Base-by-base conservation (phyloP, 2,113 vertebrate species). In the Tylochromis polylepis region DNA sequence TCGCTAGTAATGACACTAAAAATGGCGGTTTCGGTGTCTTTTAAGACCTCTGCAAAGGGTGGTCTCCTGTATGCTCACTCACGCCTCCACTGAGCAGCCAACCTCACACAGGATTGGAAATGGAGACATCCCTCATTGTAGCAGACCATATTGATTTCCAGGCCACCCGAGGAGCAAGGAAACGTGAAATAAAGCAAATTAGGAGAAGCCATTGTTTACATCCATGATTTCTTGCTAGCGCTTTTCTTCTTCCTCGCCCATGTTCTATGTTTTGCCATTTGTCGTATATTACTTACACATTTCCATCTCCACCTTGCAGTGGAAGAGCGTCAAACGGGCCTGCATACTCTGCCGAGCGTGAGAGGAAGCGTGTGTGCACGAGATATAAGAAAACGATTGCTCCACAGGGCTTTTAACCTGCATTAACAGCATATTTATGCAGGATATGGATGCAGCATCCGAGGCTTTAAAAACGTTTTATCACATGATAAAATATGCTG, bases 151-250 rank as follows among this genome's bases (percentile, higher is more conserved):
- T 80, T 79, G 81, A 87, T 84, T 84, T 83, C 51, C 81, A 58
- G 70, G 46, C 80, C 85, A 83, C 80, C 85, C 55, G 36, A 83
- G 72, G 81, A 79, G 86, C 20, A 83, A 83, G 58, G 46, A 79
- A 84, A 87, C 9, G 24, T 78, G 67, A 78, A 87, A 65, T 83
- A 59, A 79, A 24, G 81, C 51, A 70, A 87, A 79, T 80, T 62
- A 84, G 38, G 72, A 78, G 59, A 79, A 79, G 81, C 16, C 15
- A 79, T 43, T 67, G 36, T 81, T 81, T 86, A 55, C 53, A 56
- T 31, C 18, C n/a, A 60, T 24, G 38, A 53, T 59, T 82, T 70
- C 65, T 56, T 4, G 27, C 58, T n/a, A 22, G 49, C 24, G 11
- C 14, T 78, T 57, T 29, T 62, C 22, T 67, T 60, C 22, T 18